Conservation (phyloP, 2,888 invertebrate species). For the Chymomyza amoena region DNA sequence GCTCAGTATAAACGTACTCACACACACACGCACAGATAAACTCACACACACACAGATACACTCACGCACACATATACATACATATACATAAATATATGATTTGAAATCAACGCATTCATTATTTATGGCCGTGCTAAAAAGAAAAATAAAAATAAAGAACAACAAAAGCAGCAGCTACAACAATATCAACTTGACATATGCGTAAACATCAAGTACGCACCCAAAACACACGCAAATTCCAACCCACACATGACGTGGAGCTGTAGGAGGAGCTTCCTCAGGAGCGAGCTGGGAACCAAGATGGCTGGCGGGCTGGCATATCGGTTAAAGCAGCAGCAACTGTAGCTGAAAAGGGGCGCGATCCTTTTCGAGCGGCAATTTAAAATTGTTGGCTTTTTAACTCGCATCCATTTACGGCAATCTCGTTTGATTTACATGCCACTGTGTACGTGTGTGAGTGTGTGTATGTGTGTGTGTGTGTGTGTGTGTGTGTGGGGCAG, state of each 20-base stretch:
- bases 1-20: conserved; percentile 5
- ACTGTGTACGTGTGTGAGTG: conserved; percentile 10
- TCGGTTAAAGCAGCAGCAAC: background rate
- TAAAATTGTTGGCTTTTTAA: conserved; percentile 71
- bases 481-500: conserved; percentile 22
- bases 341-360: background rate
- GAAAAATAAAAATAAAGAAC: conserved; percentile 29
- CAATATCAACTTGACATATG: conserved; percentile 63
- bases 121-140: conserved; percentile 54
- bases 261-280: background rate
- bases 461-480: conserved; percentile 22
- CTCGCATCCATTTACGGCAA: conserved; percentile 73
- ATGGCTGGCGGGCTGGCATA: conserved; percentile 25
- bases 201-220: conserved; percentile 64
- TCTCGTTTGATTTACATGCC: conserved; percentile 50
- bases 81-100: conserved; percentile 55
- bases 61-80: background rate
- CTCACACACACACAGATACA: background rate
- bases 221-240: conserved; percentile 26
- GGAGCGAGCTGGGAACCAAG: background rate
- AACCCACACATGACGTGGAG: conserved; percentile 4
- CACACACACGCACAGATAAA: conserved; percentile 17
- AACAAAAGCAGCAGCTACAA: conserved; percentile 11
- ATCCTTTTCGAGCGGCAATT: conserved; percentile 52
- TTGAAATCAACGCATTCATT: conserved; percentile 70